Evolutionary conservation across 2,888 invertebrate species (phyloP), one percentile per base, ranked within the genome.

Genomic region (Camptogramma bilineatum): DNA sequence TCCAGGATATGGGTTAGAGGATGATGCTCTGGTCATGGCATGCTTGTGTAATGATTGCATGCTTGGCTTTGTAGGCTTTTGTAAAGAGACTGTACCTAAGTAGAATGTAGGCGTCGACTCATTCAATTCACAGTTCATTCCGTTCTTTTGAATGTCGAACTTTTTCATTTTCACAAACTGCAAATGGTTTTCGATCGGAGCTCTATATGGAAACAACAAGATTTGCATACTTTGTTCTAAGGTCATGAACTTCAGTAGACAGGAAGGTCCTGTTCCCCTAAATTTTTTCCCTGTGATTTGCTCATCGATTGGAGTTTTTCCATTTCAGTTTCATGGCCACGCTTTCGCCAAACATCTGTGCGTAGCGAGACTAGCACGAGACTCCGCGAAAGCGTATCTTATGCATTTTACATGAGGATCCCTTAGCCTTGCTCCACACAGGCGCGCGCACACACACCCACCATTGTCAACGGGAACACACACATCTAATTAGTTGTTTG

Each of bases 331-430:
- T 85, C 85, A 85, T 80, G 85, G 84, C 82, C 83, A 83, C 76
- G 82, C 87, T 88, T 86, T 89, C 88, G 76, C 86, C 84, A 71
- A 82, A 85, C 89, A 86, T 85, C 86, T 87, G 90, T 86, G 87
- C 87, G 86, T 86, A 81, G 79, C 79, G 86, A 85, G 87, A 85
- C 88, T 80, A 82, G 75, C 82, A 79, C 84, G 87, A 84, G 87
- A 83, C 86, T 81, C 76, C 83, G 81, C 78, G 85, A 83, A 83
- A 86, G 85, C 87, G 85, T 85, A 93, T 93, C 94, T 94, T 94
- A 94, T 94, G 94, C 94, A 94, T 95, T 94, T 94, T 94, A 94
- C 94, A 95, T 94, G 94, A 95, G 67, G 68, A 63, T 51, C 67
- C 72, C 69, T 69, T 73, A 72, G 74, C 74, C 73, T 56, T 48